Conservation (phyloP, 2,113 vertebrate species). For the Talpa occidentalis region DNA sequence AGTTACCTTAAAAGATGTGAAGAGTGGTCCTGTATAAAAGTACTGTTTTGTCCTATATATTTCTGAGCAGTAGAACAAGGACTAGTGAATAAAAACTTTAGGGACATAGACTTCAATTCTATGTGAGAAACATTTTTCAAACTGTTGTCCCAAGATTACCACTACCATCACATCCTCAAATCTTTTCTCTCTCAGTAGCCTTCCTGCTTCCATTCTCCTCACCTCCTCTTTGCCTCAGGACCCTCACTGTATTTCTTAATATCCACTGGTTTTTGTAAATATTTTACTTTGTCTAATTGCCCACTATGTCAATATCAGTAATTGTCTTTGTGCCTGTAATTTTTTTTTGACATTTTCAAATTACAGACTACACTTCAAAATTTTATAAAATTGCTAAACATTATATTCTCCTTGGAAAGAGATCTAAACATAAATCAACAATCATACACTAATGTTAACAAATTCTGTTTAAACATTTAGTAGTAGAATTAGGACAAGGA, state of each 20-base stretch:
- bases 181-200: neutral
- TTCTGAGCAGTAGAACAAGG: neutral
- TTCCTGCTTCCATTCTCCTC: neutral
- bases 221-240: too few relatives aligned
- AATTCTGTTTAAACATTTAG: slow-evolving; percentile 62
- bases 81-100: neutral
- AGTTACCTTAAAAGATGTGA: neutral
- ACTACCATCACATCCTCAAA: neutral
- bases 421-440: neutral
- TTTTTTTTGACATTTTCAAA: slow-evolving; percentile 23
- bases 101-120: neutral
- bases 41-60: neutral
- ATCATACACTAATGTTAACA: neutral
- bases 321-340: neutral
- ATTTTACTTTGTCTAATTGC: too few relatives aligned
- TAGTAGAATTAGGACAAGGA: slow-evolving; percentile 20
- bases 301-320: too few relatives aligned
- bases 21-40: neutral
- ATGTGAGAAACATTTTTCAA: neutral
- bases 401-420: slow-evolving; percentile 22
- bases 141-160: neutral
- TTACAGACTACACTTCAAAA: neutral
- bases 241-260: too few relatives aligned
- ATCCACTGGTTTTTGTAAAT: too few relatives aligned
- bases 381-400: neutral